A percentile compares a stretch with the other conserved stretches of the same genome.
phyloP scores from a whole-genome alignment of 2,797 vertebrate species.

The Pterois miles region DNA sequence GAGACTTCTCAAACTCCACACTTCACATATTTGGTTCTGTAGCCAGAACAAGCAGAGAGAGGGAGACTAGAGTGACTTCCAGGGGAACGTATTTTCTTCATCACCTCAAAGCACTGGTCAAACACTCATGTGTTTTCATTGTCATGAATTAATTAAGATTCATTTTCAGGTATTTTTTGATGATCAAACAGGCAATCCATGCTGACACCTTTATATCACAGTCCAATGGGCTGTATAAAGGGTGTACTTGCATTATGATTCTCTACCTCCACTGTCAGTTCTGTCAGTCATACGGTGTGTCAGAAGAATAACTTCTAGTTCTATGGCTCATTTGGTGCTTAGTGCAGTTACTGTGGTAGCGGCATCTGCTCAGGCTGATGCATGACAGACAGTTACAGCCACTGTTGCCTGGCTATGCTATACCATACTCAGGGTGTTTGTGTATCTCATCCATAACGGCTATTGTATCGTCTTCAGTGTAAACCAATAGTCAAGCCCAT shows the following conservation, averaged over 20 bases:
- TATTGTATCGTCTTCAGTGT: background rate
- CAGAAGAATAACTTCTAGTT: background rate
- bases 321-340: background rate
- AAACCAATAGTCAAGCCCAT: background rate
- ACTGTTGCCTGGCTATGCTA: background rate
- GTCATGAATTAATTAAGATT: too few relatives aligned
- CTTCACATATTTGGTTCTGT: background rate
- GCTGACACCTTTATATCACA: background rate
- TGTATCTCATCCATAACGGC: background rate
- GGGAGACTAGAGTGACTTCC: background rate
- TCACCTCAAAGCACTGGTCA: background rate
- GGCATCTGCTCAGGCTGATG: background rate
- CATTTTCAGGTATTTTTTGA: too few relatives aligned
- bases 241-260: background rate
- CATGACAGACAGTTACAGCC: background rate
- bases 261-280: background rate
- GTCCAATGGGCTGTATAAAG: background rate
- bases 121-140: too few relatives aligned
- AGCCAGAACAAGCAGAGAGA: background rate
- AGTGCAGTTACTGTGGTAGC: background rate
- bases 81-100: background rate
- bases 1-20: slow-evolving; percentile 15
- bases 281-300: background rate
- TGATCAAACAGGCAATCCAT: background rate
- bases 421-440: background rate